A percentile compares a stretch with the other conserved stretches of the same genome.
phyloP scores from a whole-genome alignment of 23 tunicate species.

The Phallusia fumigata region DNA sequence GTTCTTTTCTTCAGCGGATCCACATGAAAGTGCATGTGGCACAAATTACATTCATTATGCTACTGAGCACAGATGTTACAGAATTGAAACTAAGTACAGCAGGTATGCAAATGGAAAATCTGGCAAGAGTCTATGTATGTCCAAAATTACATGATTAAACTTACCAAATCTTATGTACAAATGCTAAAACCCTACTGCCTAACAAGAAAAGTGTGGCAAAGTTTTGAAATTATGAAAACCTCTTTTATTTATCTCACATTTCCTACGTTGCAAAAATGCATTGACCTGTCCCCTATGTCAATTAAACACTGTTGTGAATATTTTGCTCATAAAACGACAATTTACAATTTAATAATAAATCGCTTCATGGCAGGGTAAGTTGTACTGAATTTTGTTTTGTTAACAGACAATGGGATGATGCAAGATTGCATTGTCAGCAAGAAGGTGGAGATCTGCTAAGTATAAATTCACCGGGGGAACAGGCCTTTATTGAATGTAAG shows the following conservation, averaged over 20 bases:
- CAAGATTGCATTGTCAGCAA: conserved; percentile 64
- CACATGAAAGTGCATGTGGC: conserved; percentile 41
- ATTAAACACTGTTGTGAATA: too few relatives aligned
- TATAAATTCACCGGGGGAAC: conserved; percentile 75
- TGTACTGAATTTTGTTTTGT: neutral
- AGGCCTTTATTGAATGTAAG: conserved; percentile 63
- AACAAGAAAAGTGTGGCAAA: too few relatives aligned
- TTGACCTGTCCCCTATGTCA: too few relatives aligned
- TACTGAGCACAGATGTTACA: conserved; percentile 61
- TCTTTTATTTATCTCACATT: too few relatives aligned
- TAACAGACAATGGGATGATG: conserved; percentile 74
- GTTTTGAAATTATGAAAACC: too few relatives aligned
- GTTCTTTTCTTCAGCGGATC: conserved; percentile 30
- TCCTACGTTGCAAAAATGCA: neutral
- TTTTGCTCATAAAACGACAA: too few relatives aligned
- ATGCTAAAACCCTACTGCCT: too few relatives aligned
- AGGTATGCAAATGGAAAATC: conserved; percentile 25
- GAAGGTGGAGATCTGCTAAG: conserved; percentile 75
- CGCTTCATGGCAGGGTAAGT: too few relatives aligned
- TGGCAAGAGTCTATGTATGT: too few relatives aligned
- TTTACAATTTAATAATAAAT: too few relatives aligned
- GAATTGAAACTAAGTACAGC: conserved; percentile 38
- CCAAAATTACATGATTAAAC: too few relatives aligned
- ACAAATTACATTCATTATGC: conserved; percentile 57
- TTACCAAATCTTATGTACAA: too few relatives aligned